Percentiles rank a stretch among this genome's conserved stretches.
phyloP scores from a whole-genome alignment of 1,140 invertebrate species.

The Rhopalosiphum maidis region DNA sequence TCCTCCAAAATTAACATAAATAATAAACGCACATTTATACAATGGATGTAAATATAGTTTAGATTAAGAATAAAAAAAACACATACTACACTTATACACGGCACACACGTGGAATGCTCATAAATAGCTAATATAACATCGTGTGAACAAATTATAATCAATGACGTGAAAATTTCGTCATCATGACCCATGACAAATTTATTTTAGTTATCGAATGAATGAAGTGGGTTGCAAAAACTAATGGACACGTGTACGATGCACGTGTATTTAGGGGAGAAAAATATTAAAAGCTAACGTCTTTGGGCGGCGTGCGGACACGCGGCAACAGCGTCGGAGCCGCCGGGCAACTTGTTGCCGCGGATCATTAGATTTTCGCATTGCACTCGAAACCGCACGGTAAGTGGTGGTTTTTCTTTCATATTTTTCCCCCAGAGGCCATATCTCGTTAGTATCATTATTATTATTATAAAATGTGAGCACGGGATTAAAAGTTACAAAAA shows the following conservation, averaged over 20 bases:
- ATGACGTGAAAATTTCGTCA: conserved; percentile 26
- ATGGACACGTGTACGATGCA: conserved; percentile 42
- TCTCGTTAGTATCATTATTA: conserved; percentile 50
- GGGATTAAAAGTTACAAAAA: conserved; percentile 46
- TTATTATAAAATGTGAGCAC: conserved; percentile 20
- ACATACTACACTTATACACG: not conserved
- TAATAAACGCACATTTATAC: not conserved
- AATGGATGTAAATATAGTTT: not conserved
- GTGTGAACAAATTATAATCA: conserved; percentile 16
- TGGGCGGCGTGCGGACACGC: conserved; percentile 48
- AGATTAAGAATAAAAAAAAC: not conserved
- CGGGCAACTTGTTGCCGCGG: conserved; percentile 56
- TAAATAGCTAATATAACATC: not conserved
- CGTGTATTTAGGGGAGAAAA: conserved; percentile 50
- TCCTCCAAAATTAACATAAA: not conserved
- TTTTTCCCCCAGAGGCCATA: conserved; percentile 48
- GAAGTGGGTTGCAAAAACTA: conserved; percentile 4
- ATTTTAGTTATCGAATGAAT: not conserved
- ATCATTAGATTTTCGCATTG: conserved; percentile 47
- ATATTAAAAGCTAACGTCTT: conserved; percentile 42
- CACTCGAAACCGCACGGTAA: conserved; percentile 50
- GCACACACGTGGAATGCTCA: not conserved
- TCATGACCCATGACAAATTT: conserved; percentile 35
- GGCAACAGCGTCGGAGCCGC: not conserved
- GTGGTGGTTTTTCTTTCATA: conserved; percentile 33